Conservation (phyloP, 2,888 invertebrate genomes). For the Yponomeuta evonymella region DNA sequence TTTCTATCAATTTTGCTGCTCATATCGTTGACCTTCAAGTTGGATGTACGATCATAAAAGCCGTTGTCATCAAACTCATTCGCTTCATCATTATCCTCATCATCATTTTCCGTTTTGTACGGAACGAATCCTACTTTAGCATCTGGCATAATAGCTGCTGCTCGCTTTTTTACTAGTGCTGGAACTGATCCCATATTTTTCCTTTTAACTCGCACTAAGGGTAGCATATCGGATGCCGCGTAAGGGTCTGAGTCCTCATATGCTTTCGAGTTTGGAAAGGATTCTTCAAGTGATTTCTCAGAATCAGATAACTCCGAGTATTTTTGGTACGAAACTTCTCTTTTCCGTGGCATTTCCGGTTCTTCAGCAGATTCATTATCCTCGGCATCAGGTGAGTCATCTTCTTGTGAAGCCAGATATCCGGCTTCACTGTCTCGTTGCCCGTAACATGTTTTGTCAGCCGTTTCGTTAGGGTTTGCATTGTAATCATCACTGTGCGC, state of each 20-base stretch:
- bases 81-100: constrained; percentile 65
- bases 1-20: background rate
- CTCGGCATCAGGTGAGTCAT: constrained; percentile 26
- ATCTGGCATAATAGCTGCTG: constrained; percentile 46
- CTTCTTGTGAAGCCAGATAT: constrained; percentile 29
- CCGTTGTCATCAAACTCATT: constrained; percentile 70
- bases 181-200: constrained; percentile 35
- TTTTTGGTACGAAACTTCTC: constrained; percentile 37
- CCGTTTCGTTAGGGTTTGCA: constrained; percentile 7
- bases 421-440: background rate
- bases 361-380: background rate
- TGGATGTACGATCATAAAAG: constrained; percentile 59
- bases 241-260: constrained; percentile 41
- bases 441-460: background rate
- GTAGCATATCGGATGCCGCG: constrained; percentile 39
- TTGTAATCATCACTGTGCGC: constrained; percentile 27
- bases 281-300: constrained; percentile 60
- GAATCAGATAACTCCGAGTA: constrained; percentile 39
- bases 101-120: constrained; percentile 52
- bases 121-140: constrained; percentile 55
- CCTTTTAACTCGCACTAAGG: constrained; percentile 61
- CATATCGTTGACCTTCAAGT: constrained; percentile 33
- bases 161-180: constrained; percentile 38
- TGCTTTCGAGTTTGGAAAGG: constrained; percentile 51
- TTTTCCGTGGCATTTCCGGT: constrained; percentile 30